Conservation (phyloP, 2,797 vertebrate species). For the Sebastes hubbsi region DNA sequence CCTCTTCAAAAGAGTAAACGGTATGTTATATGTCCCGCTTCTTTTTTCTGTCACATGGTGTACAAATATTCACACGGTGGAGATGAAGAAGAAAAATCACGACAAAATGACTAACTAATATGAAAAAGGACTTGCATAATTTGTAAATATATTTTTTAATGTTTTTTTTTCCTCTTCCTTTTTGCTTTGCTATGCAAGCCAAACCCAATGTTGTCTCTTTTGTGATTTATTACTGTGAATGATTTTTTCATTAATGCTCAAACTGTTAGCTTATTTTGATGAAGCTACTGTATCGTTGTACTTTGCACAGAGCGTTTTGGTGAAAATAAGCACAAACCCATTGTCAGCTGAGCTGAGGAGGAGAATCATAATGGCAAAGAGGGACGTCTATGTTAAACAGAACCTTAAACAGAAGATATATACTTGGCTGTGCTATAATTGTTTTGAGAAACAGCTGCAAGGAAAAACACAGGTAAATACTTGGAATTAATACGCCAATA, state of each 20-base stretch:
- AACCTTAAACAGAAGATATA: conserved; percentile 60
- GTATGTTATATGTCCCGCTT: conserved; percentile 71
- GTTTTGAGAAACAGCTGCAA: conserved; percentile 53
- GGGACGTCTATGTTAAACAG: conserved; percentile 60
- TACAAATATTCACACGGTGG: conserved; percentile 69
- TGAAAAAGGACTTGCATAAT: conserved; percentile 90
- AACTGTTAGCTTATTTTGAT: conserved; percentile 76
- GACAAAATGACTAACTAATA: conserved; percentile 79
- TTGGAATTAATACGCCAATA: conserved; percentile 59
- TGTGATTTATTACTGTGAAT: conserved; percentile 96
- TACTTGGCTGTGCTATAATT: conserved; percentile 63
- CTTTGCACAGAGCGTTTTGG: conserved; percentile 97
- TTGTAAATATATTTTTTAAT: conserved; percentile 95
- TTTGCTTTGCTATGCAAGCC: conserved; percentile 99
- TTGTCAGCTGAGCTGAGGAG: conserved; percentile 89
- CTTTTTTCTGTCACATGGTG: conserved; percentile 76
- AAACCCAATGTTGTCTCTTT: conserved; percentile 90
- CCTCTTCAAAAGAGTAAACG: conserved; percentile 84
- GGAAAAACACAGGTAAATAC: conserved; percentile 41
- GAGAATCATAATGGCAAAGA: conserved; percentile 75
- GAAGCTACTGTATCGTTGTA: conserved; percentile 85
- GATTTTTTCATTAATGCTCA: conserved; percentile 86
- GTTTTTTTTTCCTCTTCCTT: conserved; percentile 86
- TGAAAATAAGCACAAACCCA: conserved; percentile 99
- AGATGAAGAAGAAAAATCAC: conserved; percentile 65